Evolutionary conservation across 2,888 invertebrate species (phyloP).

Genomic region (Drosophila quinaria): DNA sequence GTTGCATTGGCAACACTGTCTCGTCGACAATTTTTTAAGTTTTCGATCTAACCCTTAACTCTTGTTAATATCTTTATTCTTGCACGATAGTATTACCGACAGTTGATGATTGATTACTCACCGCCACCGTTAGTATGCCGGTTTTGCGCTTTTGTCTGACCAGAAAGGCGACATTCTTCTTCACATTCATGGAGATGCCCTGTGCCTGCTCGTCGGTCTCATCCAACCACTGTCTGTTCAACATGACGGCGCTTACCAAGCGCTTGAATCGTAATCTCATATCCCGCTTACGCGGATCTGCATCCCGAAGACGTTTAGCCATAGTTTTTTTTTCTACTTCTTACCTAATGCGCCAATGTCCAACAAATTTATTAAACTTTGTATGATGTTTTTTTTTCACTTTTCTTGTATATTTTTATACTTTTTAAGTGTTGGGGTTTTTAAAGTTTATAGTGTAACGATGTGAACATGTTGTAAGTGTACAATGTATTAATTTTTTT

Average conservation of each 20-base stretch:
- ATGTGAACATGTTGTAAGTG: constrained; percentile 17
- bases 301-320: constrained; percentile 23
- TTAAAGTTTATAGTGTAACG: neutral
- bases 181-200: constrained; percentile 48
- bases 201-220: constrained; percentile 40
- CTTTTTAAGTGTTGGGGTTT: neutral
- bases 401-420: constrained; percentile 7
- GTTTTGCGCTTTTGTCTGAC: constrained; percentile 48
- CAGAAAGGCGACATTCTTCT: constrained; percentile 46
- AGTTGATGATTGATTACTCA: constrained; percentile 13
- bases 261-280: constrained; percentile 32
- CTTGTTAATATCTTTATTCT: too few species aligned
- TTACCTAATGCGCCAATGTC: constrained; percentile 2
- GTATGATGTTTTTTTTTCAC: constrained; percentile 10
- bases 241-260: constrained; percentile 30
- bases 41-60: too few species aligned
- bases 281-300: constrained; percentile 21
- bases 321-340: neutral
- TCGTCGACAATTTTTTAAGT: too few species aligned
- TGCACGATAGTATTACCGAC: neutral
- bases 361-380: constrained; percentile 3
- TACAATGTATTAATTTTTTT: constrained; percentile 1
- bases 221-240: constrained; percentile 47
- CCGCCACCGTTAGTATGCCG: constrained; percentile 45
- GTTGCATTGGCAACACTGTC: too few species aligned